Evolutionary conservation across 2,113 vertebrate genomes (phyloP).

Genomic region (Eurypyga helias): DNA sequence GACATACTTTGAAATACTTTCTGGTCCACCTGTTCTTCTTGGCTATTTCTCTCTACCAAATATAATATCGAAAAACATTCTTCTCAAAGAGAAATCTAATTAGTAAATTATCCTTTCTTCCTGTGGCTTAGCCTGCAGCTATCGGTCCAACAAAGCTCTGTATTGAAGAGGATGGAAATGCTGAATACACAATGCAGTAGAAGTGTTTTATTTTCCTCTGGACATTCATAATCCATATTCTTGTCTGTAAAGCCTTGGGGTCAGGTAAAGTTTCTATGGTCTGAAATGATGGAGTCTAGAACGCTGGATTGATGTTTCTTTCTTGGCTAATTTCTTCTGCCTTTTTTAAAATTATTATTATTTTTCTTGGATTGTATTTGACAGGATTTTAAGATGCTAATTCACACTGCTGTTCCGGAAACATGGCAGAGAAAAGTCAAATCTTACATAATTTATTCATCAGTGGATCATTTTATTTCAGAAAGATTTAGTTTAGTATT

Average conservation of each 20-base stretch:
- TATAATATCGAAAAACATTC: neutral
- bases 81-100: neutral
- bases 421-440: neutral
- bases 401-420: neutral
- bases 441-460: neutral
- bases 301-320: neutral
- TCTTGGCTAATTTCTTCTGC: neutral
- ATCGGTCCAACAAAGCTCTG: neutral
- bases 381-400: neutral
- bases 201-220: constrained; percentile 32
- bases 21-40: neutral
- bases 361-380: neutral
- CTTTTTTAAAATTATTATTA: neutral
- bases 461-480: neutral
- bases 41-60: neutral
- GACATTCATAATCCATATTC: constrained; percentile 6
- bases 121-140: neutral
- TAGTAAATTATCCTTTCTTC: neutral
- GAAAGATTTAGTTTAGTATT: neutral
- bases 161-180: neutral
- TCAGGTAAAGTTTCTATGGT: neutral
- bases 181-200: neutral
- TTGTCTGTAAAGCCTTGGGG: neutral
- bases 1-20: neutral
- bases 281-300: neutral